These are phyloP conservation scores for Prunella himalayana DNA, from an alignment of 2,113 vertebrate genomes.

Conservation along the genomic window DNA sequence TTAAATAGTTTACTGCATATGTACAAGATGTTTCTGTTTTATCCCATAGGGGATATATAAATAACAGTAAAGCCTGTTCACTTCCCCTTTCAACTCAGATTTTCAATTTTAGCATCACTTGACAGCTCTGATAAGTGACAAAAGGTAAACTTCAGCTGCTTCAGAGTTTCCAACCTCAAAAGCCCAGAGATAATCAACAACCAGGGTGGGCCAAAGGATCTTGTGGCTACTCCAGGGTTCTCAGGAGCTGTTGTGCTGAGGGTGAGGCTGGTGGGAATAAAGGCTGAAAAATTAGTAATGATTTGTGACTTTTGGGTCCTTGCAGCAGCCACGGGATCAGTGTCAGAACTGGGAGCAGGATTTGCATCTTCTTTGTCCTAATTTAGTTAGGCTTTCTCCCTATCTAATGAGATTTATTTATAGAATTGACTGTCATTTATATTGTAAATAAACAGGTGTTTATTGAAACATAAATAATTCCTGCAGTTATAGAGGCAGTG, in stretches of 20 bases:
- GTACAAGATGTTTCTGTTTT: not conserved
- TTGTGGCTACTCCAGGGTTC: not conserved
- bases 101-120: constrained; percentile 35
- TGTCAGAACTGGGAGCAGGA: not conserved
- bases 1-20: constrained; percentile 5
- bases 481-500: not conserved
- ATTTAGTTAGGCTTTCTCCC: not conserved
- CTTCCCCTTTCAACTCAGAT: not conserved
- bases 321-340: not conserved
- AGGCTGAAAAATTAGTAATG: not conserved
- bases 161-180: not conserved
- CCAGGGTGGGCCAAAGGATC: not conserved
- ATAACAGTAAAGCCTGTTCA: constrained; percentile 10
- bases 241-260: not conserved
- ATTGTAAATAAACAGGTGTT: constrained; percentile 8
- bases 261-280: not conserved
- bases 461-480: constrained; percentile 3
- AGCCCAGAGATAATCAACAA: not conserved
- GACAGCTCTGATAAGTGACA: not conserved
- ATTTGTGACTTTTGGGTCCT: not conserved
- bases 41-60: not conserved
- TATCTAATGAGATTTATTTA: not conserved
- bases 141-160: not conserved
- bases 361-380: not conserved
- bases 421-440: not conserved